phyloP scores from a whole-genome alignment of 2,888 invertebrate species.

The Luffia ferchaultella region DNA sequence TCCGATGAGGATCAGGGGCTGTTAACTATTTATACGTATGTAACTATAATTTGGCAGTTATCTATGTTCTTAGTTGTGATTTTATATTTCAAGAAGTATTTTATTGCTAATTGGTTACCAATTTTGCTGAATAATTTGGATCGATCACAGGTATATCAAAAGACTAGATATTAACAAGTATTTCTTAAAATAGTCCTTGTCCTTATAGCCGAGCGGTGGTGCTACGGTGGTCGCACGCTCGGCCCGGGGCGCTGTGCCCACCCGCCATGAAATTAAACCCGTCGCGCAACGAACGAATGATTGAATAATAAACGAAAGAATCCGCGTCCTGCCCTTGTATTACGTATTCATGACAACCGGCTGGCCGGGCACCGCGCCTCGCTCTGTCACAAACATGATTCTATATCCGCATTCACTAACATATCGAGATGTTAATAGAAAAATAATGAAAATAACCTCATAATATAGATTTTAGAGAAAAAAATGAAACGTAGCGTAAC shows the following conservation, averaged over 20 bases:
- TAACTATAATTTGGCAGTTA: too few relatives aligned
- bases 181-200: too few relatives aligned
- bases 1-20: too few relatives aligned
- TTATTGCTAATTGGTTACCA: too few relatives aligned
- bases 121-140: too few relatives aligned
- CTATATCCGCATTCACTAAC: neutral
- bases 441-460: neutral
- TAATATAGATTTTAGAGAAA: too few relatives aligned
- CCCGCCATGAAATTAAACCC: constrained; percentile 66
- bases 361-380: constrained; percentile 3
- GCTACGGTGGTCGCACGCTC: constrained; percentile 21
- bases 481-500: too few relatives aligned
- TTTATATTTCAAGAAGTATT: too few relatives aligned
- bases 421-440: neutral
- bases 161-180: too few relatives aligned
- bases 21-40: too few relatives aligned
- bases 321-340: constrained; percentile 62
- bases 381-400: neutral
- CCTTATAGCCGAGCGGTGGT: constrained; percentile 1
- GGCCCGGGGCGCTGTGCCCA: constrained; percentile 53
- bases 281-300: constrained; percentile 65
- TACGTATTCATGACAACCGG: constrained; percentile 64
- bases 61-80: too few relatives aligned
- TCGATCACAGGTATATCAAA: too few relatives aligned
- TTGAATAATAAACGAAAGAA: constrained; percentile 68